Percentiles rank a stretch among this genome's conserved stretches.
phyloP scores from a whole-genome alignment of 92 coral and sea anemone species.

The Actinernus sp. region DNA sequence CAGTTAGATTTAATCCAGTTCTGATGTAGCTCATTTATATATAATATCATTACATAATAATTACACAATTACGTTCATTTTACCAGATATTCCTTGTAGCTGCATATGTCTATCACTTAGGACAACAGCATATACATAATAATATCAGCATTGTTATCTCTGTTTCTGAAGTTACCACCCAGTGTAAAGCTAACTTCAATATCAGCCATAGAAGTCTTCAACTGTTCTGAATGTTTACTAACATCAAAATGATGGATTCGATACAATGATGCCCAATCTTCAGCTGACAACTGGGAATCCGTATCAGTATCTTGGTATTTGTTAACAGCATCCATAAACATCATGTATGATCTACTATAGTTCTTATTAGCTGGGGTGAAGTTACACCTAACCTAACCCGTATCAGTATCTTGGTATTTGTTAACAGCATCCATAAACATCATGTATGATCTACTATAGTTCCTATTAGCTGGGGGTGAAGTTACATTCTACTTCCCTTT shows the following conservation, averaged over 20 bases:
- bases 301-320: conserved; percentile 6
- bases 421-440: too few species aligned
- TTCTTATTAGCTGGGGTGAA: not conserved
- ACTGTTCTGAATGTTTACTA: not conserved
- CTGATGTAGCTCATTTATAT: conserved; percentile 1
- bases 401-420: too few species aligned
- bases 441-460: too few species aligned
- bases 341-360: conserved; percentile 1
- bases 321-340: conserved; percentile 9
- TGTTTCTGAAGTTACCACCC: not conserved
- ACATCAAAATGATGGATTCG: conserved; percentile 1
- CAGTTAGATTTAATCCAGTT: not conserved
- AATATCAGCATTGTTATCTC: not conserved
- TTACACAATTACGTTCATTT: not conserved
- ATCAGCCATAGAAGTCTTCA: not conserved
- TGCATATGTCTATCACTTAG: not conserved
- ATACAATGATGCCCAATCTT: conserved; percentile 1
- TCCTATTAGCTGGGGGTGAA: too few species aligned
- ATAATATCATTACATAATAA: not conserved
- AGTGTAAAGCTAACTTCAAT: not conserved
- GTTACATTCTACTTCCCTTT: not conserved
- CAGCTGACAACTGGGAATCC: not conserved
- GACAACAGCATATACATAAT: conserved; percentile 1
- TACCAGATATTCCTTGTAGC: not conserved
- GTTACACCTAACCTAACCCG: too few species aligned